These are phyloP conservation scores for Arrhamphus sclerolepis DNA, from an alignment of 2,797 vertebrate genomes.

Conservation along the genomic window DNA sequence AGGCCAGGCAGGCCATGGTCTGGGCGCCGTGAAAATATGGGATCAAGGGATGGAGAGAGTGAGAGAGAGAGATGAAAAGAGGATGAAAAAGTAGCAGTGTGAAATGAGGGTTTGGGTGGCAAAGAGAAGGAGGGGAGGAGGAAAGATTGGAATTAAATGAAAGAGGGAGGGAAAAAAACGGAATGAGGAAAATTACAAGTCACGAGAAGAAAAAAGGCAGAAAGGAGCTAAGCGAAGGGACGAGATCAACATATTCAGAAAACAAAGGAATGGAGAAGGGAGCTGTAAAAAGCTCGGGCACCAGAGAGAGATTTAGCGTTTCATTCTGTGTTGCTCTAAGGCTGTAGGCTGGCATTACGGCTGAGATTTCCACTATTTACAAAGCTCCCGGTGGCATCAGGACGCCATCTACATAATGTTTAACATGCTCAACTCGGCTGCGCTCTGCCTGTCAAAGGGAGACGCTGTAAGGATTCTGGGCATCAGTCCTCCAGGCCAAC, in stretches of 20 bases:
- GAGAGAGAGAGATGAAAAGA: conserved; percentile 46
- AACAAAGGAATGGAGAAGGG: conserved; percentile 43
- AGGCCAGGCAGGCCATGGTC: conserved; percentile 59
- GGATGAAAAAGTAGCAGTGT: conserved; percentile 56
- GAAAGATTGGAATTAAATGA: conserved; percentile 53
- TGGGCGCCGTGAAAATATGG: conserved; percentile 37
- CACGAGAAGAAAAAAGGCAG: conserved; percentile 3
- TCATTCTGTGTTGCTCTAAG: conserved; percentile 48
- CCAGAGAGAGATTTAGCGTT: conserved; percentile 54
- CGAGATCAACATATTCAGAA: conserved; percentile 40
- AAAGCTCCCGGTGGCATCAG: conserved; percentile 57
- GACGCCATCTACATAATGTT: conserved; percentile 70
- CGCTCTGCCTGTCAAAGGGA: conserved; percentile 54
- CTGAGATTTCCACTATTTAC: conserved; percentile 66
- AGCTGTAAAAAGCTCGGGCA: conserved; percentile 13
- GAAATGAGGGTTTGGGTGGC: conserved; percentile 56
- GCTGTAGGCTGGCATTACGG: conserved; percentile 57
- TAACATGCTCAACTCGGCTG: conserved; percentile 65
- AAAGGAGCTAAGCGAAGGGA: conserved; percentile 13
- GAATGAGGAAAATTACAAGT: conserved; percentile 33
- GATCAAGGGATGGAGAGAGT: conserved; percentile 34
- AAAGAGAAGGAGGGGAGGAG: conserved; percentile 19
- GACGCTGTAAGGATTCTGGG: conserved; percentile 58
- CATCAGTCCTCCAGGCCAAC: conserved; percentile 51
- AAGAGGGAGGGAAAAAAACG: conserved; percentile 33